These are phyloP conservation scores for Aelia acuminata DNA, from an alignment of 2,888 invertebrate genomes.

Conservation along the genomic window DNA sequence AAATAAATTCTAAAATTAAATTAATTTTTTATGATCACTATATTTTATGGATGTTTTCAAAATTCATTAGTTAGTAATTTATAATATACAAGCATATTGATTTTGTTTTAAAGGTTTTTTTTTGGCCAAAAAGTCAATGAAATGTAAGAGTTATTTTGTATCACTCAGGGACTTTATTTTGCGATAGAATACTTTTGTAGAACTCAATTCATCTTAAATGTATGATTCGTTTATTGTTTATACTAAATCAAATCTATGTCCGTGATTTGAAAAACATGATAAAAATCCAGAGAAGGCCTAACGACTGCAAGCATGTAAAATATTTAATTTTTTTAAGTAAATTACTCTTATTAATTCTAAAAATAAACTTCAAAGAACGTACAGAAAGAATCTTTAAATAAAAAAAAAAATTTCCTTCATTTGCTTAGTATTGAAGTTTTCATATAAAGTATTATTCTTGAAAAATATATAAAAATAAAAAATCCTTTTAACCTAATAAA, in stretches of 20 bases:
- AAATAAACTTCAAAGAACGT: not conserved
- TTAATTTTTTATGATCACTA: not conserved
- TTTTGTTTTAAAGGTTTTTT: not conserved
- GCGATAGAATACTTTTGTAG: not conserved
- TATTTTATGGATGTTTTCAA: not conserved
- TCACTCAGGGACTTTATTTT: not conserved
- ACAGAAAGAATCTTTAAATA: not conserved
- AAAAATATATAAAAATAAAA: not conserved
- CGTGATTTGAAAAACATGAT: not conserved
- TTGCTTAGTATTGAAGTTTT: not conserved
- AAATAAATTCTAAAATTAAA: not conserved
- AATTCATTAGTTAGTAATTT: too few species aligned
- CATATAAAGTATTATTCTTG: conserved; percentile 1
- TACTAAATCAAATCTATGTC: not conserved
- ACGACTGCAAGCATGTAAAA: not conserved
- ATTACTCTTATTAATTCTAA: not conserved
- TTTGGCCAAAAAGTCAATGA: not conserved
- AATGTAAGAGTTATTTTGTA: not conserved
- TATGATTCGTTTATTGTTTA: not conserved
- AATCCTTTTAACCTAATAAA: not conserved
- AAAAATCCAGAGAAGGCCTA: not conserved
- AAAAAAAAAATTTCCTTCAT: not conserved
- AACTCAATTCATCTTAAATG: not conserved
- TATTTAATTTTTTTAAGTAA: not conserved
- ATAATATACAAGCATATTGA: too few species aligned